These are phyloP conservation scores for Spinibarbus caldwelli DNA, from an alignment of 2,797 vertebrate genomes.

Conservation along the genomic window DNA sequence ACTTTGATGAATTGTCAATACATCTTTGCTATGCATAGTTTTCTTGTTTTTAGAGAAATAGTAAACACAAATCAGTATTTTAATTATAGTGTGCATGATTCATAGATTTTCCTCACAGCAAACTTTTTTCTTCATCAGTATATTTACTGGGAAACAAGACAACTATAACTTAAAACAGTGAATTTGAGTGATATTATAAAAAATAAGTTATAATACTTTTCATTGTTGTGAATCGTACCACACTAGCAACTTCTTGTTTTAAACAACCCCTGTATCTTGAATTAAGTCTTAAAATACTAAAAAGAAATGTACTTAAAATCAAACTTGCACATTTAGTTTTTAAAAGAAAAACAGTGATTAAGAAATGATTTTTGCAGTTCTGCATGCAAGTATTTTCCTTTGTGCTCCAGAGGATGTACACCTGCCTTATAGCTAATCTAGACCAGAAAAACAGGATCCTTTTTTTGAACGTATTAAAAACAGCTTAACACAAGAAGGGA, in stretches of 20 bases:
- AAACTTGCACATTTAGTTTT: neutral
- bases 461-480: constrained; percentile 88
- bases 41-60: neutral
- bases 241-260: neutral
- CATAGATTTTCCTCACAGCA: neutral
- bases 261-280: neutral
- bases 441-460: constrained; percentile 84
- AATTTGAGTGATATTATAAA: neutral
- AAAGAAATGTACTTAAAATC: neutral
- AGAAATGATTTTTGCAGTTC: neutral
- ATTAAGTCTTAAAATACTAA: neutral
- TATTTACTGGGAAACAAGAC: neutral
- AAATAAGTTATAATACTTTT: neutral
- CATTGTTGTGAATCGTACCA: neutral
- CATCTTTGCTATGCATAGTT: neutral
- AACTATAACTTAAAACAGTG: neutral
- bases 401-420: constrained; percentile 76
- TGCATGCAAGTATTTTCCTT: constrained; percentile 79
- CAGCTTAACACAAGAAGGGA: constrained; percentile 77
- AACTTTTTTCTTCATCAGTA: neutral
- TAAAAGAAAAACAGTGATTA: neutral
- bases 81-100: neutral
- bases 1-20: neutral
- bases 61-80: neutral
- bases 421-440: constrained; percentile 76